These are phyloP conservation scores for Graphium colonna DNA, from an alignment of 2,888 invertebrate species.

Conservation along the genomic window DNA sequence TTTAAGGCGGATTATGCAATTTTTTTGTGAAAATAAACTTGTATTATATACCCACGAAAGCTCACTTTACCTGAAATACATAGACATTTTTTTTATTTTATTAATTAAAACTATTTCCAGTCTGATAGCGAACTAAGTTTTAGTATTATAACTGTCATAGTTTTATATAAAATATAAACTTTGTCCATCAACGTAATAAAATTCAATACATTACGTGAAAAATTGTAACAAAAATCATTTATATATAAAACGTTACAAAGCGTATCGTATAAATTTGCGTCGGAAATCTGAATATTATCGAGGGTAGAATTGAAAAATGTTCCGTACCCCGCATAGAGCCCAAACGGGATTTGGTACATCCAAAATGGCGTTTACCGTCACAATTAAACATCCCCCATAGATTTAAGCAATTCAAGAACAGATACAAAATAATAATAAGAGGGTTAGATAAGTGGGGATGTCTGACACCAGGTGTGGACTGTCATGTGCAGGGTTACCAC, in stretches of 20 bases:
- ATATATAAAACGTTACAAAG: too few species aligned
- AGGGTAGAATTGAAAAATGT: conserved; percentile 23
- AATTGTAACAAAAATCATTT: too few species aligned
- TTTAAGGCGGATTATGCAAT: too few species aligned
- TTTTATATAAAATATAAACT: too few species aligned
- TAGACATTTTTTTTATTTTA: too few species aligned
- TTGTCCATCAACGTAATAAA: not conserved
- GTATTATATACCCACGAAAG: too few species aligned
- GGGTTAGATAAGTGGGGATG: conserved; percentile 59
- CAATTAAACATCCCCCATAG: conserved; percentile 74
- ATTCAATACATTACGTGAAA: too few species aligned
- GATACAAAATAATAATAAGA: conserved; percentile 78
- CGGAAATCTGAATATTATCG: conserved; percentile 1
- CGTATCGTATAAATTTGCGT: not conserved
- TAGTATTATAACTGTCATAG: too few species aligned
- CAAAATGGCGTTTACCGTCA: conserved; percentile 73
- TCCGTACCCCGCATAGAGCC: conserved; percentile 26
- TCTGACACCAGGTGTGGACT: conserved; percentile 67
- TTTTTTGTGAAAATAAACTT: too few species aligned
- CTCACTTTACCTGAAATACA: too few species aligned
- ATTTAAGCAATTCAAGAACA: conserved; percentile 74
- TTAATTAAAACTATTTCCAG: too few species aligned
- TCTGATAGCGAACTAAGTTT: too few species aligned
- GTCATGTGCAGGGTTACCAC: conserved; percentile 54
- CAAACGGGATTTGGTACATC: conserved; percentile 61